Evolutionary conservation across 2,113 vertebrate genomes (phyloP).

Genomic region (Pygoscelis adeliae): DNA sequence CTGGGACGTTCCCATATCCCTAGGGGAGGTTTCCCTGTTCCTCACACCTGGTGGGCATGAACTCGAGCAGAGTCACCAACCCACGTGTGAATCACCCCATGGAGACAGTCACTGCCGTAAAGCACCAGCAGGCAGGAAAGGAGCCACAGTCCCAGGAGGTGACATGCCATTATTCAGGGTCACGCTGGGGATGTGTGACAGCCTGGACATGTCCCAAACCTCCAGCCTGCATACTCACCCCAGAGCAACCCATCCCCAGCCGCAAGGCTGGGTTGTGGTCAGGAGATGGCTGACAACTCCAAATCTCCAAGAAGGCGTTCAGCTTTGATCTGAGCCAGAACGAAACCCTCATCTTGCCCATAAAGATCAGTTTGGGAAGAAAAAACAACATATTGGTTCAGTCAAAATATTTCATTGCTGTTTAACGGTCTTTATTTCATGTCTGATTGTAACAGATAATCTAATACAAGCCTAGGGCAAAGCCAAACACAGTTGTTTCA

Average conservation of each 20-base stretch:
- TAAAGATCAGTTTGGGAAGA: conserved; percentile 19
- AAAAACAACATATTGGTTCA: conserved; percentile 31
- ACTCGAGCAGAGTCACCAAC: background rate
- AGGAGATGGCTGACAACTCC: background rate
- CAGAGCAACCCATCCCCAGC: background rate
- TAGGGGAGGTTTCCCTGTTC: background rate
- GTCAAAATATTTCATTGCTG: conserved; percentile 36
- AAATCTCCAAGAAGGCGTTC: background rate
- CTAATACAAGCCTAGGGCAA: background rate
- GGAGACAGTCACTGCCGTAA: background rate
- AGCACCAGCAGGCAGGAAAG: background rate
- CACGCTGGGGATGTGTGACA: background rate
- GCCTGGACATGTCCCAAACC: background rate
- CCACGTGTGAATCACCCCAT: accelerated
- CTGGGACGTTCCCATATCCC: background rate
- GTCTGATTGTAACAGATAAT: conserved; percentile 41
- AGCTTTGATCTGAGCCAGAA: conserved; percentile 25
- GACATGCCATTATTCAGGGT: background rate
- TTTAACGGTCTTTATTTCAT: conserved; percentile 17
- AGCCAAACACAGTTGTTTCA: conserved; percentile 37
- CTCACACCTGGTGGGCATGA: accelerated
- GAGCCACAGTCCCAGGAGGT: background rate
- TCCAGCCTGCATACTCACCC: background rate
- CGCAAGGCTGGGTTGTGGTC: accelerated
- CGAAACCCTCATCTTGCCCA: background rate